phyloP scores from a whole-genome alignment of 2,113 vertebrate genomes.

The Prunella fulvescens region DNA sequence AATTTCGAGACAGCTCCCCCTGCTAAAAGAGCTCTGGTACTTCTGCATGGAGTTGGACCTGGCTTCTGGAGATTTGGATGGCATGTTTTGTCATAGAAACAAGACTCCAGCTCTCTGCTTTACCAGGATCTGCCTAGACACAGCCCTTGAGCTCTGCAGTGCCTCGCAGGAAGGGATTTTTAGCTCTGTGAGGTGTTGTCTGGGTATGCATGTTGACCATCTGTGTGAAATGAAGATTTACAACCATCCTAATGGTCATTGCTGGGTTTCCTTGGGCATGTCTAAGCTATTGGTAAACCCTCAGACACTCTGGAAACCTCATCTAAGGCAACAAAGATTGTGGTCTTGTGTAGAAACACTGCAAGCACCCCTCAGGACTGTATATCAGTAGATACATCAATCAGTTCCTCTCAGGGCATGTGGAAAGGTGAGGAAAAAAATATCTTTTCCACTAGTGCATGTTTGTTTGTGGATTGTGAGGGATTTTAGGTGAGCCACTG shows the following conservation, averaged over 20 bases:
- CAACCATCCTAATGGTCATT: neutral
- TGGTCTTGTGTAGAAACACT: neutral
- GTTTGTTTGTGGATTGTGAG: neutral
- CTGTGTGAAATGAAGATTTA: neutral
- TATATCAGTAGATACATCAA: fast-evolving
- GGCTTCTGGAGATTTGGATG: neutral
- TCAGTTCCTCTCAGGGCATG: neutral
- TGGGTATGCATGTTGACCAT: neutral
- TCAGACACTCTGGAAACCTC: neutral
- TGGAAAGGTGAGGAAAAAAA: neutral
- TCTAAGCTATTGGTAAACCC: neutral
- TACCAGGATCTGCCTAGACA: neutral
- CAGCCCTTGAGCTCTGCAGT: neutral
- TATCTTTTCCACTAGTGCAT: neutral
- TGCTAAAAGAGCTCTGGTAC: neutral
- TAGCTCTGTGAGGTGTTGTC: neutral
- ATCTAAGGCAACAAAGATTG: neutral
- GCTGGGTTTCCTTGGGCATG: neutral
- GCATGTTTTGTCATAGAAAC: neutral
- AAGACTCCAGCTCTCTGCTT: neutral
- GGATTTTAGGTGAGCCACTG: neutral
- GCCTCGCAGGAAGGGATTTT: neutral
- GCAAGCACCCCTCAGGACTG: neutral
- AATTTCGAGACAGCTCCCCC: neutral
- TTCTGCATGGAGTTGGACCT: neutral